Evolutionary conservation across 2,113 vertebrate species (phyloP), one percentile per base, ranked within the genome.

Genomic region (Indicator maculatus): DNA sequence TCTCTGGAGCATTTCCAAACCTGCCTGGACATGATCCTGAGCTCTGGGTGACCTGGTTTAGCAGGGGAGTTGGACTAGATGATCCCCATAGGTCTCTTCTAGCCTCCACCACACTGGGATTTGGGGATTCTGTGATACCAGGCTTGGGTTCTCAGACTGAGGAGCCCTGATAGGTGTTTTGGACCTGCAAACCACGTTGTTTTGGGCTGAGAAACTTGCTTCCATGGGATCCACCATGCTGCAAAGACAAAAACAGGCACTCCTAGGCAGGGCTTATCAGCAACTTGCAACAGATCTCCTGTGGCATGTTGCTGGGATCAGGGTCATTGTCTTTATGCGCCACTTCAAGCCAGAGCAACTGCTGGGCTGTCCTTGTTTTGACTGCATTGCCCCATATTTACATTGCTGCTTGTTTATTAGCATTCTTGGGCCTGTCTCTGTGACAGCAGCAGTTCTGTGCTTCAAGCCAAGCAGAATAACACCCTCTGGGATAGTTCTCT

Each of bases 231-330:
- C 36, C 5, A 41, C 0, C 3, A 23, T 26, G 52, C 17, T 4
- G 1, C 2, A 2, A 2, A 30, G 47, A 45, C 2, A 0, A 72
- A 66, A 72, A 36, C 65, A 44, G 27, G 12, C 66, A 30, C 60
- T 61, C 66, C 47, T n/a, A 4, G 30, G 0, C 36, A 1, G 0
- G 23, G n/a, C 6, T 52, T 82, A 64, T 69, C 76, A 0, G 17
- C 24, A 0, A 0, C 41, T 28, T 5, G 27, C 30, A 23, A 24
- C 8, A 80, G 30, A 23, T n/a, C 39, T 65, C 28, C 52, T 45
- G 13, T 1, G 5, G n/a, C 8, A 2, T 1, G 16, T 18, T 41
- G 11, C 30, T 3, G 33, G 17, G 65, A 2, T 5, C 11, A 0
- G 69, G 21, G 38, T 6, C 19, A 58, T 14, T 66, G 85, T 31